Evolutionary conservation across 2,113 vertebrate species (phyloP), one percentile per base, ranked within the genome.

Genomic region (Halcyon malimbica): DNA sequence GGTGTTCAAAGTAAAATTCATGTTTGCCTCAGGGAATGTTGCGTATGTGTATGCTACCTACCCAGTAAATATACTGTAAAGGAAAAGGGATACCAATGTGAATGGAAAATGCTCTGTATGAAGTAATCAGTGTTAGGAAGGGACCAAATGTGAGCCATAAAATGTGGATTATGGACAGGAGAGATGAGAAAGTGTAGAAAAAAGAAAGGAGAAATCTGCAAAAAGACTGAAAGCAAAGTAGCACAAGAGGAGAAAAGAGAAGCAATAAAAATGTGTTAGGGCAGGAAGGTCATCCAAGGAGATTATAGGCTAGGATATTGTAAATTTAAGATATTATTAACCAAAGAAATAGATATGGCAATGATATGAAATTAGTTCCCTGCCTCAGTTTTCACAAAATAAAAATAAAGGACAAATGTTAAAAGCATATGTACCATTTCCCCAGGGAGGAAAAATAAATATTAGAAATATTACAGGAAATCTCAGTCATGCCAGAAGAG

Each of bases 381-480:
- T 92, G 62, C 81, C 91, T 97, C 71, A 65, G 76, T 96, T 98
- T 98, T 98, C 97, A 89, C 64, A 87, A 87, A 97, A 94, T 70
- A 95, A 95, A 97, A 97, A 95, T 91, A 97, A 96, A 78, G 70
- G 86, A 95, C 90, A 94, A 97, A 97, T 97, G 94, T 88, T 97
- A 96, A 97, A 96, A 98, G 87, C 89, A 96, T 94, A 95, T 73
- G 94, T 96, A 96, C 96, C 80, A 90, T 97, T 98, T 98, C 97
- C 97, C 96, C 46, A 56, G 97, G 91, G 98, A 97, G 71, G 89
- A 89, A 96, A 90, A 97, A 97, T 84, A 97, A 97, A 94, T 97
- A 96, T 94, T 96, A 95, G 94, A 98, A 98, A 97, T 97, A 96
- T 96, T 97, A 97, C 95, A 98, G 97, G 98, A 98, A 98, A 97